Evolutionary conservation across 2,888 invertebrate species (phyloP), one percentile per base, ranked within the genome.

Genomic region (Spicauda simplicius): DNA sequence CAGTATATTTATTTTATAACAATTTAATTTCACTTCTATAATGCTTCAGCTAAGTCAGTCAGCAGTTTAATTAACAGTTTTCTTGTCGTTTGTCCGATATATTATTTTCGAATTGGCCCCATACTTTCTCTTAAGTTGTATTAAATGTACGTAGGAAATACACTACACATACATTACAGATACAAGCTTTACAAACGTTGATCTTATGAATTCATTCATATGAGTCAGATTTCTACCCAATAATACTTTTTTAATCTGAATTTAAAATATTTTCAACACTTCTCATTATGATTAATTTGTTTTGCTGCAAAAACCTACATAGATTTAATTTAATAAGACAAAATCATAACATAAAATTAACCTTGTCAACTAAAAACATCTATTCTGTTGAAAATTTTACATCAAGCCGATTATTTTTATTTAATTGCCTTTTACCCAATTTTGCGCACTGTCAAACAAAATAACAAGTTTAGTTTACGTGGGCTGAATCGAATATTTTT

Each of bases 391-490:
- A 54, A 48, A 45, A 14, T 54, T 63, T 58, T 53, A 64, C 58
- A 64, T 55, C 25, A 54, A 45, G 52, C 50, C 45, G 52, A 56
- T 56, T 56, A 52, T 66, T 64, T 30, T 55, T 56, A 33, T 80
- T 85, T 86, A 85, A 87, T 87, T 85, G 83, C 80, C 81, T 85
- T 85, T 84, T 82, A 83, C 79, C 83, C 83, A 87, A 88, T 88
- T 88, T 87, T 77, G 83, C 83, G 81, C 79, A 74, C 81, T 86
- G 86, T 85, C 86, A 62, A 41, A 62, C 54, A 41, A 55, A 62
- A 62, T 84, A 81, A 78, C 81, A 45, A 53, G 52, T 61, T 60
- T 60, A 18, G 33, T 18, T 53, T 54, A 61, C 61, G 61, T 61
- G 61, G 61, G 61, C 11, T 18, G 53, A 53, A 61, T 53, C 50